Evolutionary conservation across 2,888 invertebrate genomes (phyloP).

Genomic region (Ophion ventricosus): DNA sequence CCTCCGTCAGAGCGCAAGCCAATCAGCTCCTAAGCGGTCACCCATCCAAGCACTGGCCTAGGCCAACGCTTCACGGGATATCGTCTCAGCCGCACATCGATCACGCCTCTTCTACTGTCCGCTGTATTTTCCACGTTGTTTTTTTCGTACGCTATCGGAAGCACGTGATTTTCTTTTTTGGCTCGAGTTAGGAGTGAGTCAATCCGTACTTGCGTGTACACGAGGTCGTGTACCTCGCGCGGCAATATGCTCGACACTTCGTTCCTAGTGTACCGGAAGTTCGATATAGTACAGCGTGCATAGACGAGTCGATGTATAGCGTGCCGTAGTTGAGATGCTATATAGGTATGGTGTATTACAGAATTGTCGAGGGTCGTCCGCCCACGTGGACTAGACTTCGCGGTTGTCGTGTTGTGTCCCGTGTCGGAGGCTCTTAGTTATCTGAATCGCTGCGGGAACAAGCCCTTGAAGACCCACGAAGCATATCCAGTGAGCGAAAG

Average conservation of each 20-base stretch:
- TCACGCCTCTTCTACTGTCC: too few species aligned
- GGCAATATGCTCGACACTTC: not conserved
- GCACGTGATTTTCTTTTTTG: not conserved
- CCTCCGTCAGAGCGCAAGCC: too few species aligned
- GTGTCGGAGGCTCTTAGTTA: not conserved
- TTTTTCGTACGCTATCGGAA: not conserved
- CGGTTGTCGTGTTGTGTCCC: not conserved
- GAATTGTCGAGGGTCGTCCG: slow-evolving; percentile 8
- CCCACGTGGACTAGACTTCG: slow-evolving; percentile 1
- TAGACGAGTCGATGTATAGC: not conserved
- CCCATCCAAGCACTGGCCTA: not conserved
- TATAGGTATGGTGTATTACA: not conserved
- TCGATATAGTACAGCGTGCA: not conserved
- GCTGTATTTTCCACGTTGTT: not conserved
- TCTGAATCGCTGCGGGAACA: not conserved
- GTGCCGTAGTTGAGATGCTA: not conserved
- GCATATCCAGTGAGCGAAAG: not conserved
- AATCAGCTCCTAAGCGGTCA: not conserved
- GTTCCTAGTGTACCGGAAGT: not conserved
- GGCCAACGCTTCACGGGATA: too few species aligned
- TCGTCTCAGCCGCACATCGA: too few species aligned
- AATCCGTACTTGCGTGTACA: not conserved
- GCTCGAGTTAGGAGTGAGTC: not conserved
- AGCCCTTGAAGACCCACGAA: not conserved
- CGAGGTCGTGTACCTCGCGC: not conserved